Percentiles rank a stretch among this genome's conserved stretches.
These are phyloP conservation scores for Stegophylla sp. DNA, from an alignment of 2,888 invertebrate genomes.

Conservation along the genomic window DNA sequence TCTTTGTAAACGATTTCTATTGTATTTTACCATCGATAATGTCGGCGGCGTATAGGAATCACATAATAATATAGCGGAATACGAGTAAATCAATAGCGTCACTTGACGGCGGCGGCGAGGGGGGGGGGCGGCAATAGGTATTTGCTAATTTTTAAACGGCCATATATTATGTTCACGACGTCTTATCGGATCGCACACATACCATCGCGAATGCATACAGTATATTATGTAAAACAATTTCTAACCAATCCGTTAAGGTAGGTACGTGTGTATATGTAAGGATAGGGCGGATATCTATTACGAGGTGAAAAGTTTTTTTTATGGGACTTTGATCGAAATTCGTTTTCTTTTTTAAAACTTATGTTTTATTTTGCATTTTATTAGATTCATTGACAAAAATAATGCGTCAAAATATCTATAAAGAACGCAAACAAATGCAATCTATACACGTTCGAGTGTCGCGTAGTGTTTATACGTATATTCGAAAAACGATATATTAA, in stretches of 20 bases:
- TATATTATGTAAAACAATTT: background rate
- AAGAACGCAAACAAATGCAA: background rate
- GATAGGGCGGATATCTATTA: conserved; percentile 10
- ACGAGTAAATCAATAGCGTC: no score
- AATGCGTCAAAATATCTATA: background rate
- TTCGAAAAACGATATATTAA: no score
- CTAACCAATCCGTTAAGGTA: background rate
- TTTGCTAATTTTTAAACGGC: no score
- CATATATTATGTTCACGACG: no score
- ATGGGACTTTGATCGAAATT: background rate
- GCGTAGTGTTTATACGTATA: no score
- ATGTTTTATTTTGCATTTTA: conserved; percentile 18
- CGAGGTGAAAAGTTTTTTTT: background rate
- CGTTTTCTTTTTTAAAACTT: conserved; percentile 17
- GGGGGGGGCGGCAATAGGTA: no score
- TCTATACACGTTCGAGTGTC: background rate
- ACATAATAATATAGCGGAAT: no score
- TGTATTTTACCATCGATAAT: no score
- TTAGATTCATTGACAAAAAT: background rate
- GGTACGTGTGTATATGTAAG: background rate
- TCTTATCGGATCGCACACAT: no score
- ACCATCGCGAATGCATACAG: background rate
- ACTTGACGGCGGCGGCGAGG: no score
- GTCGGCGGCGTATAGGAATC: no score
- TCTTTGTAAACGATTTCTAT: no score